Evolutionary conservation across 2,888 invertebrate species (phyloP).

Genomic region (Synanthedon vespiformis): DNA sequence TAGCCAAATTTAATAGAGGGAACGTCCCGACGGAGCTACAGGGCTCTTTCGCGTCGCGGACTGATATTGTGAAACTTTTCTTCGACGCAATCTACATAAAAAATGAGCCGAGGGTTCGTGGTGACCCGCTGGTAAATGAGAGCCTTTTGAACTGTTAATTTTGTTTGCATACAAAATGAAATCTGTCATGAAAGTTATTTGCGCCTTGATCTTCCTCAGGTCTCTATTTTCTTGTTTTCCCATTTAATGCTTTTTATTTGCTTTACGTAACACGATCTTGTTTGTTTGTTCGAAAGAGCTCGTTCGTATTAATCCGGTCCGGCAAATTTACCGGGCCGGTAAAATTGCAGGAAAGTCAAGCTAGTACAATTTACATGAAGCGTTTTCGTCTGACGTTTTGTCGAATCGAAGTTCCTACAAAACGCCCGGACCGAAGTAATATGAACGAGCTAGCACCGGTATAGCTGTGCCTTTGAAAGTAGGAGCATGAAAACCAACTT

Average conservation of each 20-base stretch:
- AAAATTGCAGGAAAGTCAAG: too few species aligned
- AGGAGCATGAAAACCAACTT: too few species aligned
- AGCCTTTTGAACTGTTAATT: slow-evolving; percentile 66
- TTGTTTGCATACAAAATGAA: slow-evolving; percentile 63
- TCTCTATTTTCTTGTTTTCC: slow-evolving; percentile 17
- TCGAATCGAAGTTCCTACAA: too few species aligned
- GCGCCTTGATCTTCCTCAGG: slow-evolving; percentile 34
- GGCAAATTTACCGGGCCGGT: too few species aligned
- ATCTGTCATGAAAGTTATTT: slow-evolving; percentile 57
- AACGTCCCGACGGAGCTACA: slow-evolving; percentile 35
- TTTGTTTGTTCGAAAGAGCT: not conserved
- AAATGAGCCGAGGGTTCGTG: slow-evolving; percentile 59
- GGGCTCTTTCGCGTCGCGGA: slow-evolving; percentile 37
- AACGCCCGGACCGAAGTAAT: too few species aligned
- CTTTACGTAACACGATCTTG: not conserved
- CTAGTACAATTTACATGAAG: too few species aligned
- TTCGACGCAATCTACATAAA: slow-evolving; percentile 67
- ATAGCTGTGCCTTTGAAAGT: too few species aligned
- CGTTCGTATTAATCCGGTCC: not conserved
- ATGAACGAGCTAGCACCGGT: too few species aligned
- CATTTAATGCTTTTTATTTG: slow-evolving; percentile 8
- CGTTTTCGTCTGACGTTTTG: too few species aligned
- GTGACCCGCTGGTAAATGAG: slow-evolving; percentile 64
- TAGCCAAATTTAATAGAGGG: slow-evolving; percentile 49
- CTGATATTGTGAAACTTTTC: slow-evolving; percentile 68